A percentile compares a stretch with the other conserved stretches of the same genome.
Evolutionary conservation across 2,888 invertebrate genomes (phyloP).

Genomic region (Acleris literana): DNA sequence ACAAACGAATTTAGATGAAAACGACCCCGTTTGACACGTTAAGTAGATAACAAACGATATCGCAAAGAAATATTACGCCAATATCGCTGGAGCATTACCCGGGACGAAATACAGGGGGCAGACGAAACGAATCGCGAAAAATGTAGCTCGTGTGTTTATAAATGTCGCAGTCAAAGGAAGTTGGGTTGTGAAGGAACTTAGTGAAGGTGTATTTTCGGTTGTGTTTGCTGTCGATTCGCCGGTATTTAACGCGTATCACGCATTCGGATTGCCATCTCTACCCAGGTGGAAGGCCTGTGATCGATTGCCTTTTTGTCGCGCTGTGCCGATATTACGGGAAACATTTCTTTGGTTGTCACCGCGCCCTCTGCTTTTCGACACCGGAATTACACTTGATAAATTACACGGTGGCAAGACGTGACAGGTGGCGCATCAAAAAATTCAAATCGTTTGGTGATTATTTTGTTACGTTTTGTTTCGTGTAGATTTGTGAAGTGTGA

Average conservation of each 20-base stretch:
- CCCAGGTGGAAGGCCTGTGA: constrained; percentile 70
- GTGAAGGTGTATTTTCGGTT: constrained; percentile 50
- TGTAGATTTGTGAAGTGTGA: neutral
- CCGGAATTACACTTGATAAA: constrained; percentile 66
- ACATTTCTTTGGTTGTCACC: constrained; percentile 67
- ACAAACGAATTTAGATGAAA: constrained; percentile 54
- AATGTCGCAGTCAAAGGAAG: constrained; percentile 35
- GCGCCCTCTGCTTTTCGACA: constrained; percentile 57
- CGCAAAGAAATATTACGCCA: constrained; percentile 70
- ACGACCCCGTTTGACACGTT: constrained; percentile 55
- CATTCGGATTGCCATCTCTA: constrained; percentile 66
- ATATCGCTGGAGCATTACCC: constrained; percentile 68
- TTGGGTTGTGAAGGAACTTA: constrained; percentile 37
- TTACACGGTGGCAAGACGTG: constrained; percentile 51
- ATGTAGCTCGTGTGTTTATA: constrained; percentile 51
- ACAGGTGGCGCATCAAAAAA: constrained; percentile 41
- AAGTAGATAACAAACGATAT: constrained; percentile 70
- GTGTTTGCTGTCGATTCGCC: constrained; percentile 46
- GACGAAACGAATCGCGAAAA: constrained; percentile 66
- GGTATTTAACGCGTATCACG: constrained; percentile 75
- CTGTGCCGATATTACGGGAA: constrained; percentile 58
- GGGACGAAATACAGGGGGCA: constrained; percentile 58
- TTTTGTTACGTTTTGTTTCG: constrained; percentile 7
- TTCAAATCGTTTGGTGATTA: constrained; percentile 21
- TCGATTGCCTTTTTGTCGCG: constrained; percentile 76